Evolutionary conservation across 2,113 vertebrate genomes (phyloP).

Genomic region (Misgurnus mizolepis): DNA sequence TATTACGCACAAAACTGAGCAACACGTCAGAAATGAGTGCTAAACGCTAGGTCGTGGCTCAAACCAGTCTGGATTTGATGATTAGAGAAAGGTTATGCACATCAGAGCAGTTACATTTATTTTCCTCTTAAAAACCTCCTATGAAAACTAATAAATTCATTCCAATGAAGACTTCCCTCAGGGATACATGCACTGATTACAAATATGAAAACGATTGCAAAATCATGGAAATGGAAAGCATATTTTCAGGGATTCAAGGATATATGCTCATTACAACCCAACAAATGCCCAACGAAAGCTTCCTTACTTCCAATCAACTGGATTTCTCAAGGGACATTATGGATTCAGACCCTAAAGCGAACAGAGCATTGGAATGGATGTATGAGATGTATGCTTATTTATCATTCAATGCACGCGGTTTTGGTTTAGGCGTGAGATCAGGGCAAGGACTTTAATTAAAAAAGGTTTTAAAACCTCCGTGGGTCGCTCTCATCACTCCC

Average conservation of each 20-base stretch:
- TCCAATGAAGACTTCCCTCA: neutral
- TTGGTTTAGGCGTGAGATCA: neutral
- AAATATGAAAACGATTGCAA: neutral
- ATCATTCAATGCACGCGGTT: neutral
- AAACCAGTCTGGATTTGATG: neutral
- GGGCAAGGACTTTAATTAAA: conserved; percentile 28
- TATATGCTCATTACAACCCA: neutral
- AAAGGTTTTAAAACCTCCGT: conserved; percentile 2
- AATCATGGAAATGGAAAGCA: neutral
- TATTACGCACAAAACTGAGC: too few relatives aligned
- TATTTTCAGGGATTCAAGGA: neutral
- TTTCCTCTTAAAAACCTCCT: neutral
- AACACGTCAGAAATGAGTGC: too few relatives aligned
- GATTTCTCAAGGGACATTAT: neutral
- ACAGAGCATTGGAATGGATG: neutral
- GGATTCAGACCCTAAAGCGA: conserved; percentile 16
- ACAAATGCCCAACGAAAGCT: neutral
- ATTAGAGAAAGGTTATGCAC: neutral
- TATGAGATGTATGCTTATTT: neutral
- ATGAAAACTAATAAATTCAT: neutral
- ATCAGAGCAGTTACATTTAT: neutral
- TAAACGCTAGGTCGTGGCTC: too few relatives aligned
- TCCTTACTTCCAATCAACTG: neutral
- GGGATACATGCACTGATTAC: neutral
- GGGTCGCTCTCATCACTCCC: neutral